Conservation (phyloP, 2,888 invertebrate genomes). For the Pecten maximus region DNA sequence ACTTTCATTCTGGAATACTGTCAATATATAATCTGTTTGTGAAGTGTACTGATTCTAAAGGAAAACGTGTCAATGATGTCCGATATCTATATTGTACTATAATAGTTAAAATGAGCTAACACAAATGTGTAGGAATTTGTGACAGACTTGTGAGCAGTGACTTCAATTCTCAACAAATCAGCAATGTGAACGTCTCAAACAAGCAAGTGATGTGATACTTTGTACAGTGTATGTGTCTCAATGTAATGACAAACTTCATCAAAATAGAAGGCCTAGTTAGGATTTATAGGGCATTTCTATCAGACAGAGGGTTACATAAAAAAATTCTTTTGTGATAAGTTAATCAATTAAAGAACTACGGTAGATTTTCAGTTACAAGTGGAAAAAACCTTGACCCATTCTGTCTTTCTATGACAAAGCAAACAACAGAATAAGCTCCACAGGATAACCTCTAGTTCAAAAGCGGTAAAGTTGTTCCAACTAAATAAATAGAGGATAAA, state of each 20-base stretch:
- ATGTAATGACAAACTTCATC: not conserved
- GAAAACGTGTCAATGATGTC: too few relatives aligned
- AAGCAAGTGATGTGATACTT: not conserved
- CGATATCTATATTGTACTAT: too few relatives aligned
- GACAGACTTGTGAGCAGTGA: not conserved
- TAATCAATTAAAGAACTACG: not conserved
- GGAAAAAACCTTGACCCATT: too few relatives aligned
- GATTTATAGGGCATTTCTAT: not conserved
- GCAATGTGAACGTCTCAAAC: not conserved
- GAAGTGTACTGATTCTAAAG: too few relatives aligned
- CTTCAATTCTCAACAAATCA: not conserved
- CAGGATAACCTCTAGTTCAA: not conserved
- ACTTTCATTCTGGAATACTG: too few relatives aligned
- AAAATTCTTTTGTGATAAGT: too few relatives aligned
- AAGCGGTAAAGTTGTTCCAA: not conserved
- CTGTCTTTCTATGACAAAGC: not conserved
- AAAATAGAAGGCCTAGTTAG: not conserved
- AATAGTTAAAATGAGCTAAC: too few relatives aligned
- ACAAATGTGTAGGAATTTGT: too few relatives aligned
- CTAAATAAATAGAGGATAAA: not conserved
- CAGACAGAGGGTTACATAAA: not conserved
- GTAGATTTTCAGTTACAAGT: too few relatives aligned
- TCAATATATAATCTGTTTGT: too few relatives aligned
- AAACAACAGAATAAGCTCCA: not conserved
- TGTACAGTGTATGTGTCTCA: not conserved